Conservation (phyloP, 1,140 invertebrate genomes). For the Arctopsyche grandis region DNA sequence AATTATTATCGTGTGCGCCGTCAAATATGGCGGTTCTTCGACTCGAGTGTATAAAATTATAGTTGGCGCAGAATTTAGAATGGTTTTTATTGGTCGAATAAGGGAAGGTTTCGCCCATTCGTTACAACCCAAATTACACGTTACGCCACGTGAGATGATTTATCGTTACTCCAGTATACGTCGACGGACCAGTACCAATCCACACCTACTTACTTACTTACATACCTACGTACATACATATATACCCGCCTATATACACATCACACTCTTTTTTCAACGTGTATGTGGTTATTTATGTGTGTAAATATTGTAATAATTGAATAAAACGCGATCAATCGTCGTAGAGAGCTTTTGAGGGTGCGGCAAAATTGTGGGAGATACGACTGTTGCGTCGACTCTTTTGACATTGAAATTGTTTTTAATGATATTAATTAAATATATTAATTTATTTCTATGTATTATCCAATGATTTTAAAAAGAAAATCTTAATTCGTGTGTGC, state of each 20-base stretch:
- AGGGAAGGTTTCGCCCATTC: slow-evolving; percentile 28
- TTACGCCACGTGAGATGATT: slow-evolving; percentile 21
- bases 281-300: not conserved
- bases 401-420: too few species aligned
- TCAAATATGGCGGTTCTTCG: not conserved
- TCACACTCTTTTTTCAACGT: not conserved
- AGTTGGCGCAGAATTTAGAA: slow-evolving; percentile 20
- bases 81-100: slow-evolving; percentile 32
- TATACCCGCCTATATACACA: not conserved
- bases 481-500: too few species aligned
- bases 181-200: not conserved
- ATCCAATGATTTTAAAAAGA: too few species aligned
- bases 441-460: too few species aligned
- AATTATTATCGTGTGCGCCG: not conserved
- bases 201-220: not conserved
- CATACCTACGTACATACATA: not conserved
- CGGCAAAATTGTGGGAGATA: not conserved
- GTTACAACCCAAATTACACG: slow-evolving; percentile 24
- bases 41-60: slow-evolving; percentile 7
- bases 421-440: too few species aligned
- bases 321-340: not conserved
- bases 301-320: not conserved
- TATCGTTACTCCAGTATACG: slow-evolving; percentile 10
- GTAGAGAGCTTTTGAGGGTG: not conserved
- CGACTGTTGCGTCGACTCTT: too few species aligned